Evolutionary conservation across 2,113 vertebrate species (phyloP).

Genomic region (Leucosticte australis): DNA sequence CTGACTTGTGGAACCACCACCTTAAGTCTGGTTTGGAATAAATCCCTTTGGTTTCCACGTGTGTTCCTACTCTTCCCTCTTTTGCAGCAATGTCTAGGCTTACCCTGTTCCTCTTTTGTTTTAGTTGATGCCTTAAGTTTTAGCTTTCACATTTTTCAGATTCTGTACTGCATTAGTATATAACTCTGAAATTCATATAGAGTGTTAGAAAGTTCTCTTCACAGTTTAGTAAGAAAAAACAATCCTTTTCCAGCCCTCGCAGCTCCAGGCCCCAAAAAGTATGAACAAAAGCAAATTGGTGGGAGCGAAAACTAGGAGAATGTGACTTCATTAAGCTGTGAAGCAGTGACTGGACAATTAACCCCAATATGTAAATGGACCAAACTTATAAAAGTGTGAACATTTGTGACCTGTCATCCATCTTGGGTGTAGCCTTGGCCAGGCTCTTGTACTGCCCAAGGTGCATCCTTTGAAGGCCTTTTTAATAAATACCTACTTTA

Average conservation of each 20-base stretch:
- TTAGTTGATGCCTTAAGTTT: background rate
- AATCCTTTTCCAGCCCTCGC: background rate
- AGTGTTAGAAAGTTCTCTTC: background rate
- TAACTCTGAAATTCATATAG: background rate
- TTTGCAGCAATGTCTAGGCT: background rate
- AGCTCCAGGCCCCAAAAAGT: background rate
- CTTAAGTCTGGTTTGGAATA: background rate
- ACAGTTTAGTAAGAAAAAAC: background rate
- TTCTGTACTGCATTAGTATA: background rate
- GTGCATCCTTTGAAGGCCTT: background rate
- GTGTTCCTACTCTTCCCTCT: background rate
- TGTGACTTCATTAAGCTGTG: background rate
- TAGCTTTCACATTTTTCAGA: background rate
- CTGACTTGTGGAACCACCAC: background rate
- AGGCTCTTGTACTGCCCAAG: background rate
- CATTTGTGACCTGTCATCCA: rapidly evolving
- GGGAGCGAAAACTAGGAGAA: background rate
- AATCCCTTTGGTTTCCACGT: background rate
- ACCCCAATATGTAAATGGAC: background rate
- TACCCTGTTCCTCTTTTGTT: background rate
- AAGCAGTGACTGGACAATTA: background rate
- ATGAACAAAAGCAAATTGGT: background rate
- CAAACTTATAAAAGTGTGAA: background rate
- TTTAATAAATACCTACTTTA: background rate
- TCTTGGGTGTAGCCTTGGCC: background rate